Evolutionary conservation across 1,140 invertebrate species (phyloP), one percentile per base, ranked within the genome.

Genomic region (Anagrus nilaparvatae): DNA sequence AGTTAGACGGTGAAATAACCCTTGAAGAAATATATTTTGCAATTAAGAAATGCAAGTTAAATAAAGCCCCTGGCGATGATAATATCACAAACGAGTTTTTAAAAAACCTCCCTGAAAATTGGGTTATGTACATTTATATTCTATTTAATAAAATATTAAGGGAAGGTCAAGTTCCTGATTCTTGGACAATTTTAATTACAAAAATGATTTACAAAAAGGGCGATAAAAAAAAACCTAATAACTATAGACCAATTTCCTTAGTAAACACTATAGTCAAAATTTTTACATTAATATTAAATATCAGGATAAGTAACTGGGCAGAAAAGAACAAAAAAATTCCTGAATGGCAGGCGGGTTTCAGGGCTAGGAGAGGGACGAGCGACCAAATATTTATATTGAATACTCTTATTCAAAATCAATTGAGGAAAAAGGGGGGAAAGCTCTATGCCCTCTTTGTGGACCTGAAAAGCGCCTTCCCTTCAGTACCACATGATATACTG

Each of bases 241-340:
- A n/a, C n/a, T n/a, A n/a, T n/a, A n/a, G n/a, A n/a, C n/a, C n/a
- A n/a, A n/a, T n/a, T n/a, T n/a, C n/a, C n/a, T n/a, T n/a, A 19
- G 16, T 32, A 42, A 23, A 14, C 43, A 4, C 47, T 46, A 25
- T 37, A 29, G 8, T 16, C 44, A 46, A 12, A 13, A 37, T 16
- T 36, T 29, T 3, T 30, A 47, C 3, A 43, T 48, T 2, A 20
- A 49, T 2, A 49, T 51, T 4, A 46, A 55, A 33, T 12, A 27
- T 2, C 53, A 53, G 41, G 50, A 48, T 9, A 52, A 45, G 49
- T 36, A n/a, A n/a, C n/a, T n/a, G n/a, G n/a, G n/a, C n/a, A n/a
- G n/a, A n/a, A n/a, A n/a, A n/a, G n/a, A n/a, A n/a, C n/a, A n/a
- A n/a, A n/a, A n/a, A n/a, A n/a, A n/a, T n/a, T n/a, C n/a, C n/a